Percentiles rank a stretch among this genome's conserved stretches.
These are phyloP conservation scores for Scaptomyza parva DNA, from an alignment of 2,888 invertebrate genomes.

Conservation along the genomic window DNA sequence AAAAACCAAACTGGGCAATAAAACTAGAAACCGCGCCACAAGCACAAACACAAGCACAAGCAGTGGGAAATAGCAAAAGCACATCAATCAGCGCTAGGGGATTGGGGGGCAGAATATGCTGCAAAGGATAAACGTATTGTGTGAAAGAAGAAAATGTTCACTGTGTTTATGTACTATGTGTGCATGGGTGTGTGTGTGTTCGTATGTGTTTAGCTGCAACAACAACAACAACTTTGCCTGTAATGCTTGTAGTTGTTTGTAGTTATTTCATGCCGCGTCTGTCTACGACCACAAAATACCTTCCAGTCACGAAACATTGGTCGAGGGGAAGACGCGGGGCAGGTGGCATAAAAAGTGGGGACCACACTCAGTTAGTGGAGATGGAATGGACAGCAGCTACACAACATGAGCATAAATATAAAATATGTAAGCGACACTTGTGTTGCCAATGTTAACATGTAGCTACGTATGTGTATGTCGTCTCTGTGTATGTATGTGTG, in stretches of 20 bases:
- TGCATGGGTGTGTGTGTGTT: conserved; percentile 12
- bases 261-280: conserved; percentile 63
- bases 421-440: conserved; percentile 71
- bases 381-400: conserved; percentile 54
- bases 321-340: neutral
- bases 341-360: conserved; percentile 4
- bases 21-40: conserved; percentile 76
- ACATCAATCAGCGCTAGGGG: conserved; percentile 71
- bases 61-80: conserved; percentile 61
- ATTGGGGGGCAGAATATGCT: conserved; percentile 34
- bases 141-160: conserved; percentile 55
- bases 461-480: conserved; percentile 11
- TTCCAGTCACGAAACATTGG: conserved; percentile 60
- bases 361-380: conserved; percentile 58
- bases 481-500: conserved; percentile 26
- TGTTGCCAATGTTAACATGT: conserved; percentile 12
- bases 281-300: conserved; percentile 75
- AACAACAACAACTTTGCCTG: conserved; percentile 19
- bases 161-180: conserved; percentile 11
- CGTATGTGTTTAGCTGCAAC: conserved; percentile 40
- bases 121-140: conserved; percentile 73
- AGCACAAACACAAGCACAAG: conserved; percentile 43
- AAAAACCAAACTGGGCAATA: conserved; percentile 70
- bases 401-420: conserved; percentile 79
- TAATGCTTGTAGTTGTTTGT: conserved; percentile 46